Conservation (phyloP, 2,888 invertebrate genomes). For the Tiliacea aurago region DNA sequence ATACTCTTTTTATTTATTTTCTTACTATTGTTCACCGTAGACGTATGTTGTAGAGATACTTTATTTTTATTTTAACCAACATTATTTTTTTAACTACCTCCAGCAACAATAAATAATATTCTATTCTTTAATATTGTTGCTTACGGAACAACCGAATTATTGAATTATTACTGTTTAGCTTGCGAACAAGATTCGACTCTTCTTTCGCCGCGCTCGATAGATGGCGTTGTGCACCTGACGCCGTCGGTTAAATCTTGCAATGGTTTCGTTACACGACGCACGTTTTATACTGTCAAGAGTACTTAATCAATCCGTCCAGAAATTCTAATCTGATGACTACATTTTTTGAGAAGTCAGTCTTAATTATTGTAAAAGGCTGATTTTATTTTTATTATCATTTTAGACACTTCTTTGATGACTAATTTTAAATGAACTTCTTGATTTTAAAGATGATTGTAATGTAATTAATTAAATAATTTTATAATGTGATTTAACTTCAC, state of each 20-base stretch:
- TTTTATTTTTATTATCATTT: background rate
- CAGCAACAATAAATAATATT: background rate
- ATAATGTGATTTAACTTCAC: background rate
- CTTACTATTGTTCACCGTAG: too few relatives aligned
- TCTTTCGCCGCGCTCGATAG: background rate
- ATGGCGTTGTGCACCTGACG: background rate
- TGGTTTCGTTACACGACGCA: too few relatives aligned
- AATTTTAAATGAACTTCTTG: too few relatives aligned
- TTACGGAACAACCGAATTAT: background rate
- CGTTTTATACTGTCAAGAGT: too few relatives aligned
- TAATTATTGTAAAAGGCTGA: background rate
- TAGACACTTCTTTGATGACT: background rate
- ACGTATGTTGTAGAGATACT: too few relatives aligned
- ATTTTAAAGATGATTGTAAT: background rate
- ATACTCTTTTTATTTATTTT: too few relatives aligned
- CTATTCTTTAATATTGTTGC: background rate
- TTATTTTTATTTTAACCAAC: too few relatives aligned
- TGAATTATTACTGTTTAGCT: background rate
- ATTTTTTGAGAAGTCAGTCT: background rate
- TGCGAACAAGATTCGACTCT: background rate
- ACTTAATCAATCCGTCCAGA: too few relatives aligned
- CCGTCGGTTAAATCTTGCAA: too few relatives aligned
- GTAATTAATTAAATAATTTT: background rate
- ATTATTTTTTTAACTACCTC: too few relatives aligned
- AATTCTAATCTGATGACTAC: background rate